These are phyloP conservation scores for Cryptophagus acutangulus DNA, from an alignment of 2,888 invertebrate genomes.

Conservation along the genomic window DNA sequence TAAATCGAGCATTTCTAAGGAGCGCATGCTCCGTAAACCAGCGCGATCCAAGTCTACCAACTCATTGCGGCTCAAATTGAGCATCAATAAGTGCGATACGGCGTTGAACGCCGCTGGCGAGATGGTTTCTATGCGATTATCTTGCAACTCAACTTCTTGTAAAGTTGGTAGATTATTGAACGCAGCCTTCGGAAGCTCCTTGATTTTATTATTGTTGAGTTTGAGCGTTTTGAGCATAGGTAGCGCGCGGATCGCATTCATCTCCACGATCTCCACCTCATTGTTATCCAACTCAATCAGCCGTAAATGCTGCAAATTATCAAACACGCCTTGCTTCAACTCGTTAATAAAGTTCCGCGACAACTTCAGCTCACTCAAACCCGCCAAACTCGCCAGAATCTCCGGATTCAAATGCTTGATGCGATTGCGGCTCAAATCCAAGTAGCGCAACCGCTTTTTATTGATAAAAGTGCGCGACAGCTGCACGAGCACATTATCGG, in stretches of 20 bases:
- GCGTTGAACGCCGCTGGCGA: conserved; percentile 71
- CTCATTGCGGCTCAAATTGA: conserved; percentile 80
- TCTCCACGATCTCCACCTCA: conserved; percentile 68
- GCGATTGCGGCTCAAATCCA: conserved; percentile 76
- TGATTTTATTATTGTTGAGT: conserved; percentile 67
- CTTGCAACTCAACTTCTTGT: conserved; percentile 71
- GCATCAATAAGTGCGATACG: conserved; percentile 70
- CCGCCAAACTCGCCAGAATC: conserved; percentile 63
- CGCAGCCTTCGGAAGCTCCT: conserved; percentile 68
- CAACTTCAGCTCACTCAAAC: conserved; percentile 65
- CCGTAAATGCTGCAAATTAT: conserved; percentile 64
- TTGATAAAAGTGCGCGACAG: conserved; percentile 67
- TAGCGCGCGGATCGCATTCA: conserved; percentile 65
- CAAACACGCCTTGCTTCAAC: conserved; percentile 66
- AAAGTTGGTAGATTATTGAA: conserved; percentile 72
- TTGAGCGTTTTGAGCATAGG: conserved; percentile 58
- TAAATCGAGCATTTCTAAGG: conserved; percentile 79
- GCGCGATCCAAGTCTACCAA: conserved; percentile 69
- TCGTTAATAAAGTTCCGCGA: conserved; percentile 70
- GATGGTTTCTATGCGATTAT: conserved; percentile 70
- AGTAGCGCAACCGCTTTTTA: conserved; percentile 61
- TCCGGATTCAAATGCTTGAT: conserved; percentile 65
- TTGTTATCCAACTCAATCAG: conserved; percentile 77
- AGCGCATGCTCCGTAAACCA: conserved; percentile 66
- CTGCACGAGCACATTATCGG: conserved; percentile 69